Base-by-base conservation (phyloP, 2,888 invertebrate genomes). In the Eustalomyia histrio region DNA sequence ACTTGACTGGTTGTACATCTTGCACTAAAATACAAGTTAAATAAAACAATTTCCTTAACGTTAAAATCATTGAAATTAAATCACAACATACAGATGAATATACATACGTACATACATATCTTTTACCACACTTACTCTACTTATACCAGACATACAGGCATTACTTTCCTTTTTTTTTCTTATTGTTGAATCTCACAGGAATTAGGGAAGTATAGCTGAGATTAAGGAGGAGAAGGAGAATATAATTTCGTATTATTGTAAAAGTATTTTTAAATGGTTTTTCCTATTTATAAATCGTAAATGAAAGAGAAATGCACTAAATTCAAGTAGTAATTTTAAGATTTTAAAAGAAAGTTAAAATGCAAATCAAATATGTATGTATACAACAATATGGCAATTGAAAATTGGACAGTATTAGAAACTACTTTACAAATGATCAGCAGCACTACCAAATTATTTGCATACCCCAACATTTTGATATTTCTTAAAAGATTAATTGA, bases 61-160 rank as follows among this genome's bases (percentile, higher is more conserved):
- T 78, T 79, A 50, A 68, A 68, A 73, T 67, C 67, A 67, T 63
- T 73, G 67, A 79, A 79, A 68, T 73, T 73, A 73, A 79, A 73
- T 78, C 67, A 73, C 35, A 65, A 65, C 71, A 65, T 52, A 61
- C 53, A 67, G 43, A 68, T 61, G 60, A 68, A 67, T 39, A n/a
- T 39, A 57, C 67, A 58, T 64, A 33, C 21, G 50, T 12, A 14
- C n/a, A n/a, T n/a, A n/a, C n/a, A n/a, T n/a, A n/a, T n/a, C n/a
- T n/a, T 39, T 43, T 58, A 60, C 58, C 17, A 52, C 17, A 67
- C 21, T 24, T 35, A 12, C 18, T 21, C 35, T n/a, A 50, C 17
- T 43, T 17, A n/a, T 33, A 21, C 6, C 39, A 18, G 47, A 60
- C 29, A 35, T 14, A 76, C 1, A 16, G 12, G 1, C 0, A 43